Evolutionary conservation across 2,888 invertebrate species (phyloP), one percentile per base, ranked within the genome.

Genomic region (Marasmarcha lunaedactyla): DNA sequence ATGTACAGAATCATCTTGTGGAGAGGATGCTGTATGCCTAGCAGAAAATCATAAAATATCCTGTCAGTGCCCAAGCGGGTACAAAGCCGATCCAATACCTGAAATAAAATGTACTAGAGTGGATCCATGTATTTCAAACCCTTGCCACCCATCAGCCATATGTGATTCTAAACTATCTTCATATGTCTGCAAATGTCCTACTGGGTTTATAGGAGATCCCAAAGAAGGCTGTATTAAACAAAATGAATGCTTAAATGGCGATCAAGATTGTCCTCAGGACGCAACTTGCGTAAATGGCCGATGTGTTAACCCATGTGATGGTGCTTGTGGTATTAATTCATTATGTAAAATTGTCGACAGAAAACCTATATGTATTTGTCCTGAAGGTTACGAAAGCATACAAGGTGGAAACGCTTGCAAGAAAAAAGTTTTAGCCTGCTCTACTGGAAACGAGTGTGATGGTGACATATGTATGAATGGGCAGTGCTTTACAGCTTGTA

Each of bases 1-100:
- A 5, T 95, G 95, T 58, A 88, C 89, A 46, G 90, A 91, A 61
- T 90, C 91, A 50, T 89, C 92, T 1, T 96, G 95, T 56, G 95
- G 95, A 0, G 87, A 87, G 12, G 94, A 95, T 67, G 93, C 95
- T 6, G 92, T 95, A 11, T 96, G 96, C 63, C 88, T 95, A 50
- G 90, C 92, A 3, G 93, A 94, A 68, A 90, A 92, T 55, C 94
- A 95, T 60, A 90, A 89, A 59, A 87, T 90, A 6, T 87, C 86
- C 12, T 96, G 96, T 53, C 92, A 93, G 59, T 96, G 96, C 61
- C 94, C 94, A 26, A 90, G 90, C 20, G 95, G 95, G 7, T 93
- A 87, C 60, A 87, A 85, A 51, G 88, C 92, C 1, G 91, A 94
- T 63, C 94, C 95, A 1, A 71, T 92, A 15, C 89, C 95, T n/a